phyloP scores from a whole-genome alignment of 2,113 vertebrate genomes.

The Micromys minutus region DNA sequence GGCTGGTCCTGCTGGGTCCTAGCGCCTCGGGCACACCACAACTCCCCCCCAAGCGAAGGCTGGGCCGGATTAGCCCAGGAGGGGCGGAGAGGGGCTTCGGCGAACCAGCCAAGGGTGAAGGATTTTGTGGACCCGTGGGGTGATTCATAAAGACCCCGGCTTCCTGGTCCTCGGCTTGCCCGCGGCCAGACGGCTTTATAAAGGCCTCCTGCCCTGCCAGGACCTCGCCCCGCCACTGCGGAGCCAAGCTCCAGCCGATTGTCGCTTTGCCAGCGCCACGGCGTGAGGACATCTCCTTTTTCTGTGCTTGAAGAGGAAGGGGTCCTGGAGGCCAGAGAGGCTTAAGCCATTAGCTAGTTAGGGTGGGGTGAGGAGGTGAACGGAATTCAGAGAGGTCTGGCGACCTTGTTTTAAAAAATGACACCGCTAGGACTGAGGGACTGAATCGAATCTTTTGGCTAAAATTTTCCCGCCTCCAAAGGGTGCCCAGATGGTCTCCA shows the following conservation, averaged over 20 bases:
- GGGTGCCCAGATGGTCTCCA: not conserved
- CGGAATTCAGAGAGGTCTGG: not conserved
- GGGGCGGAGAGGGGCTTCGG: conserved; percentile 65
- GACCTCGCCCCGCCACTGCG: not conserved
- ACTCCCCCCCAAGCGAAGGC: conserved; percentile 35
- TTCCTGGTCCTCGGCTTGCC: conserved; percentile 45
- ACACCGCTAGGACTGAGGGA: not conserved
- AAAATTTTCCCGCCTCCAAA: not conserved
- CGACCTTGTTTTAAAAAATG: not conserved
- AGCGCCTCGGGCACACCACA: conserved; percentile 11
- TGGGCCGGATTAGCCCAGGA: conserved; percentile 65
- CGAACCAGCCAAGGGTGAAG: conserved; percentile 74
- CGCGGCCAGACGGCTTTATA: conserved; percentile 34
- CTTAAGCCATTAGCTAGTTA: not conserved
- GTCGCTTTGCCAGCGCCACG: not conserved
- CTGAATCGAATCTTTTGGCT: not conserved
- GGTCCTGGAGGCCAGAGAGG: not conserved
- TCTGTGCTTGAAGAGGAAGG: conserved; percentile 2
- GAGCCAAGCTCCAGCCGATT: not conserved
- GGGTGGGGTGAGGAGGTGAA: not conserved
- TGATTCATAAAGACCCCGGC: conserved; percentile 63
- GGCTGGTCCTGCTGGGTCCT: conserved; percentile 57
- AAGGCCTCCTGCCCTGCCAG: not conserved
- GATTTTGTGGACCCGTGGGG: conserved; percentile 68
- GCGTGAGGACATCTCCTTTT: not conserved